Base-by-base conservation (phyloP, 1,140 invertebrate genomes). In the Dreissena polymorpha region DNA sequence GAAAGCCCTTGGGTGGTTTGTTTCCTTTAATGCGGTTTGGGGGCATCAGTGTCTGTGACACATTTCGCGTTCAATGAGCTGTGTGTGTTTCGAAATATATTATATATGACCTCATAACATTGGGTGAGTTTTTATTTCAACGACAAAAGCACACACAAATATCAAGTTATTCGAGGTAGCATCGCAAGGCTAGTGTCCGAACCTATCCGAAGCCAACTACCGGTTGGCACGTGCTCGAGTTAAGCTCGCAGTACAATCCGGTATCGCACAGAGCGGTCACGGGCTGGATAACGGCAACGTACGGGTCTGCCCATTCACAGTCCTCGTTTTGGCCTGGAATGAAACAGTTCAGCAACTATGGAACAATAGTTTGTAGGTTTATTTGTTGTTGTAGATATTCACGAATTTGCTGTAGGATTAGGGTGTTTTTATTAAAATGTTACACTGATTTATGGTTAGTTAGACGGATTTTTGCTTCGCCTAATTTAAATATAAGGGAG, bases 171-270 rank as follows among this genome's bases (percentile, higher is more conserved):
- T 39, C 2, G 39, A 39, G 39, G 39, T 39, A 5, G 39, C 8
- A 8, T 39, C 39, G 2, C 39, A 39, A 39, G 3, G 39, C 2
- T 39, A 39, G 39, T 39, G 8, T 39, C 39, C 39, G 39, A 39
- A 39, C 8, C 39, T 39, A 39, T 39, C 39, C 55, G 23, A 39
- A 74, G 7, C 72, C 74, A n/a, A 64, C 63, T 21, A 67, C 55
- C 1, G 10, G 29, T 25, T 65, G 29, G 29, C 74, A 76, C 3
- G 63, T 76, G 50, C 63, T 67, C 25, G 63, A 14, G n/a, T 76
- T 76, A 51, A 27, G 27, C 5, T 67, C 63, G 23, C 74, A 76
- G n/a, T 65, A 53, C 49, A 76, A 51, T 0, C 74, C 74, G 8
- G n/a, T 49, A 7, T 53, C 27, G 53, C 74, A 76, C 21, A 76